Conservation (phyloP, 2,888 invertebrate species). For the Cryptophagus acutangulus region DNA sequence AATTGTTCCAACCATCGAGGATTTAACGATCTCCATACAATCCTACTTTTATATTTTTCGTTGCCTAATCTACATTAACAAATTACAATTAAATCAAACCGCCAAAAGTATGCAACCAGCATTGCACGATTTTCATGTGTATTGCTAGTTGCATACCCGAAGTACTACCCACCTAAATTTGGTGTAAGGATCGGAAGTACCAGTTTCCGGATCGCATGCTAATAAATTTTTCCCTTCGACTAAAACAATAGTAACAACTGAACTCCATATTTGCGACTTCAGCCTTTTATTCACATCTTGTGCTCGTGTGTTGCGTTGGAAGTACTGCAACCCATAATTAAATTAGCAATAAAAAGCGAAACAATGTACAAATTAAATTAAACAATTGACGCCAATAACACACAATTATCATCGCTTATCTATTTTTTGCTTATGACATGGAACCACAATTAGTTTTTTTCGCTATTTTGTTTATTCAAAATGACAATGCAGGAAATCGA, state of each 20-base stretch:
- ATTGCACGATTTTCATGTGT: not conserved
- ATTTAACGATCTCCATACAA: conserved; percentile 76
- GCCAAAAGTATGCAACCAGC: not conserved
- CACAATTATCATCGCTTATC: not conserved
- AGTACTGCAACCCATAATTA: conserved; percentile 61
- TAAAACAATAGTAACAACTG: conserved; percentile 93
- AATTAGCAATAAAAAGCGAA: too few relatives aligned
- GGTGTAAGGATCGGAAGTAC: conserved; percentile 88
- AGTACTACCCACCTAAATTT: conserved; percentile 75
- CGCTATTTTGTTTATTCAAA: too few relatives aligned
- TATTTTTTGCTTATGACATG: not conserved
- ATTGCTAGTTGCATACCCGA: not conserved
- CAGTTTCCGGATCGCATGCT: conserved; percentile 82
- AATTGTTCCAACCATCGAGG: conserved; percentile 97
- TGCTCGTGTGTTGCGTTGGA: conserved; percentile 69
- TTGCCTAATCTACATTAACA: conserved; percentile 70
- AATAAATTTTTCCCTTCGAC: conserved; percentile 90
- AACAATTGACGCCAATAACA: too few relatives aligned
- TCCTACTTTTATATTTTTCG: conserved; percentile 96
- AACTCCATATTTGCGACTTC: conserved; percentile 96
- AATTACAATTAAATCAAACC: not conserved
- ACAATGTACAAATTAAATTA: too few relatives aligned
- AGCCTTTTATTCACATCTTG: conserved; percentile 77
- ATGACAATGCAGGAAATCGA: too few relatives aligned
- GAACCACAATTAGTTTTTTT: too few relatives aligned